Base-by-base conservation (phyloP, 1,140 invertebrate genomes). In the Acromyrmex heyeri region DNA sequence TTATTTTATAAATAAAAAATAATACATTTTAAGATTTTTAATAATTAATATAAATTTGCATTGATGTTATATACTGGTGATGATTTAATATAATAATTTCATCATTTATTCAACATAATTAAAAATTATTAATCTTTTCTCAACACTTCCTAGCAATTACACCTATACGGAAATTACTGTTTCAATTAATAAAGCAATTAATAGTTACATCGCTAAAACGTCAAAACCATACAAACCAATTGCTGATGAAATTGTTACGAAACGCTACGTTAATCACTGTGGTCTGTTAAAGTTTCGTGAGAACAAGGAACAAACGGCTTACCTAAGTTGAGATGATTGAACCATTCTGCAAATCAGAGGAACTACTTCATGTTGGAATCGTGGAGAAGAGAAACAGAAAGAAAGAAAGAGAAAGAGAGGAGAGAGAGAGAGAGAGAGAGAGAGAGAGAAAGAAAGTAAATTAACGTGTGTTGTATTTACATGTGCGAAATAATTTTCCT, bases 221-320 rank as follows among this genome's bases (percentile, higher is more conserved):
- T 86, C 62, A 34, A 65, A 72, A 50, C 69, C 44, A 86, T 88
- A 70, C 78, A 50, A 55, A 86, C 70, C 82, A 70, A 88, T 69
- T n/a, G 30, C 24, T 88, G 76, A 79, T 75, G 76, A 86, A 88
- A 88, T 86, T 77, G 82, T 85, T 85, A 88, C 87, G 77, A 86
- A 86, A 73, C 34, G 38, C 34, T 30, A 57, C 14, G 27, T 72
- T 65, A 65, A 59, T 34, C 48, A 85, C 24, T 67, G 65, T 55
- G 34, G 59, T 70, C 34, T 27, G 38, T 85, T 81, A 55, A 88
- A 88, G 70, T 88, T 88, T 88, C 72, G 50, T 34, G 27, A 34
- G 18, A 48, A 12, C 18, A 50, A 30, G 16, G 21, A 70, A 87
- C 44, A 18, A 59, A 61, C 44, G 30, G 48, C 79, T 57, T 73